These are phyloP conservation scores for Tetramorium simillimum DNA, from an alignment of 1,140 invertebrate species.

Conservation along the genomic window DNA sequence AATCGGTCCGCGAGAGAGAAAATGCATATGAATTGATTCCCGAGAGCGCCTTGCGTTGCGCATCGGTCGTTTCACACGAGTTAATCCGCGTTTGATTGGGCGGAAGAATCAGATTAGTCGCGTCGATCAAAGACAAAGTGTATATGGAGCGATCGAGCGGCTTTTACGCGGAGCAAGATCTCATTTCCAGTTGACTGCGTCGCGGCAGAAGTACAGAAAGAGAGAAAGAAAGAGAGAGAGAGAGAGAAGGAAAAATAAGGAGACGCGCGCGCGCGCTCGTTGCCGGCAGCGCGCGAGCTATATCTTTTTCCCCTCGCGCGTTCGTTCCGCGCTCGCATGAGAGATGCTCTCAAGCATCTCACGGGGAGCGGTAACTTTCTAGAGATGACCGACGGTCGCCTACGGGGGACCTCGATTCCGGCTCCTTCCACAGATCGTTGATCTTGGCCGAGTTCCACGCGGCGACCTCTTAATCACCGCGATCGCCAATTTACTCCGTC, in stretches of 20 bases:
- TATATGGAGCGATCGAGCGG: not conserved
- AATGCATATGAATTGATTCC: not conserved
- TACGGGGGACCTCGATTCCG: slow-evolving; percentile 42
- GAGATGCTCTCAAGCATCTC: slow-evolving; percentile 37
- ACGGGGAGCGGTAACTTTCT: slow-evolving; percentile 45
- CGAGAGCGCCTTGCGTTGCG: not conserved
- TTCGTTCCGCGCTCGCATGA: slow-evolving; percentile 16
- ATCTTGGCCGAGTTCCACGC: slow-evolving; percentile 69
- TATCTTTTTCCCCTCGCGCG: not conserved
- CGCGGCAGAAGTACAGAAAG: not conserved
- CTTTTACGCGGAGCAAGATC: slow-evolving; percentile 23
- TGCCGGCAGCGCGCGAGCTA: slow-evolving; percentile 13
- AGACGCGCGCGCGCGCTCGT: not conserved
- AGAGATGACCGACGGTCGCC: slow-evolving; percentile 39
- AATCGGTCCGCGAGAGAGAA: not conserved
- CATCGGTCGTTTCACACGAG: not conserved
- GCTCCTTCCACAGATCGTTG: slow-evolving; percentile 63
- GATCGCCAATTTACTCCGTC: slow-evolving; percentile 30
- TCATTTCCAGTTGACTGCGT: slow-evolving; percentile 32
- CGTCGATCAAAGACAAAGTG: slow-evolving; percentile 36
- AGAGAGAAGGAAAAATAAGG: not conserved
- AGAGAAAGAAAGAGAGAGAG: not conserved
- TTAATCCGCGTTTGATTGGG: not conserved
- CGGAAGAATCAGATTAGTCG: slow-evolving; percentile 45
- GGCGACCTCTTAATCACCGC: slow-evolving; percentile 46